Percentiles rank a stretch among this genome's conserved stretches.
These are phyloP conservation scores for Macropis europaea DNA, from an alignment of 2,888 invertebrate species.

Conservation along the genomic window DNA sequence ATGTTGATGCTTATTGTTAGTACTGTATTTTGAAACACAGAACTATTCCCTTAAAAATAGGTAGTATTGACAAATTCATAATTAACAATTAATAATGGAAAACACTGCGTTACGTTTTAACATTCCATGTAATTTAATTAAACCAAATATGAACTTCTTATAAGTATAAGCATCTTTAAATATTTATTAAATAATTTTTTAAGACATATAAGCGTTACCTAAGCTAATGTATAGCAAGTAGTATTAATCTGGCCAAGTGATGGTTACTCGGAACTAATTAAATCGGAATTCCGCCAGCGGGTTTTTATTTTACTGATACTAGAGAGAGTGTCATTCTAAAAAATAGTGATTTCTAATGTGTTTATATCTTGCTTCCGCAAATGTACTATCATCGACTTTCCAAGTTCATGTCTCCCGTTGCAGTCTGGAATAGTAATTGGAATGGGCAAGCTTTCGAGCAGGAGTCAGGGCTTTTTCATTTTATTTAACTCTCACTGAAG, in stretches of 20 bases:
- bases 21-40: too few relatives aligned
- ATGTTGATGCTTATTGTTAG: too few relatives aligned
- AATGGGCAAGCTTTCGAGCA: constrained; percentile 36
- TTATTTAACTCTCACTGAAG: constrained; percentile 32
- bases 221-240: too few relatives aligned
- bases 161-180: too few relatives aligned
- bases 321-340: constrained; percentile 30
- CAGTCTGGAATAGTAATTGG: constrained; percentile 29
- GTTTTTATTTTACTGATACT: constrained; percentile 24
- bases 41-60: too few relatives aligned
- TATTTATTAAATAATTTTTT: too few relatives aligned
- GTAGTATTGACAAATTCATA: too few relatives aligned
- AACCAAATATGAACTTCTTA: too few relatives aligned
- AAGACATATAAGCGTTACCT: too few relatives aligned
- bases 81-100: too few relatives aligned
- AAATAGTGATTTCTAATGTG: constrained; percentile 14
- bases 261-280: constrained; percentile 17
- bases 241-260: neutral
- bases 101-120: too few relatives aligned
- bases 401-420: constrained; percentile 35
- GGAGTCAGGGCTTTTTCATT: neutral
- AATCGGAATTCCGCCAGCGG: constrained; percentile 41
- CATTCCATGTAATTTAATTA: too few relatives aligned
- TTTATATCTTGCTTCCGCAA: constrained; percentile 16
- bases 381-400: constrained; percentile 47